These are phyloP conservation scores for Forficula auricularia DNA, from an alignment of 1,140 invertebrate genomes.

Conservation along the genomic window DNA sequence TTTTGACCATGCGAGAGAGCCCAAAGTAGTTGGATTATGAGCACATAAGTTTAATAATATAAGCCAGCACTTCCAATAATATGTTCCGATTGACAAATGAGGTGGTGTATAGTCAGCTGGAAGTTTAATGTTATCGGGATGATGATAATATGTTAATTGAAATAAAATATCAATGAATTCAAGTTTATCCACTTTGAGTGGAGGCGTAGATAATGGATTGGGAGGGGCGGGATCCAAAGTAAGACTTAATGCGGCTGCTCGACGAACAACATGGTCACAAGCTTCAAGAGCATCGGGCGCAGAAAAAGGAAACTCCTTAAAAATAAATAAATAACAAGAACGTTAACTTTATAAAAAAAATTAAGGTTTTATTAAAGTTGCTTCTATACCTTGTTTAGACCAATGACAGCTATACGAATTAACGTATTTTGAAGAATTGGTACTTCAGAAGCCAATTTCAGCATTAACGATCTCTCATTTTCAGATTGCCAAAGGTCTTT, in stretches of 20 bases:
- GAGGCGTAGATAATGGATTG: conserved; percentile 26
- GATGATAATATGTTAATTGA: conserved; percentile 74
- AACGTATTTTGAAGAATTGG: conserved; percentile 72
- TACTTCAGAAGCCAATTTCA: conserved; percentile 70
- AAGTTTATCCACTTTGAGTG: conserved; percentile 47
- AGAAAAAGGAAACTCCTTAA: conserved; percentile 58
- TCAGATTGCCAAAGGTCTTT: conserved; percentile 89
- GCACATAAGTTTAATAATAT: conserved; percentile 76
- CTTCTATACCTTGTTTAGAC: conserved; percentile 46
- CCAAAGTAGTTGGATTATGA: conserved; percentile 79
- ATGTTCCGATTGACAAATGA: conserved; percentile 68
- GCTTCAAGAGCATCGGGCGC: conserved; percentile 71
- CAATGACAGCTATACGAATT: conserved; percentile 61
- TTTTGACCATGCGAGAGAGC: conserved; percentile 66
- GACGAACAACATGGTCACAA: conserved; percentile 62
- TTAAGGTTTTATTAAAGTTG: not conserved
- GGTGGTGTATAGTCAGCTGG: conserved; percentile 73
- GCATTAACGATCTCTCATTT: conserved; percentile 55
- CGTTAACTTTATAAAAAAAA: conserved; percentile 4
- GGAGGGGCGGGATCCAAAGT: conserved; percentile 33
- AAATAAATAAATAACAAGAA: conserved; percentile 11
- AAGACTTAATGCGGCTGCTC: conserved; percentile 57
- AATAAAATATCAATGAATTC: conserved; percentile 81
- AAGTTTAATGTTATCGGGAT: conserved; percentile 80
- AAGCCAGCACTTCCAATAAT: conserved; percentile 91